Evolutionary conservation across 1,140 invertebrate genomes (phyloP), one percentile per base, ranked within the genome.

Genomic region (Aethina tumida): DNA sequence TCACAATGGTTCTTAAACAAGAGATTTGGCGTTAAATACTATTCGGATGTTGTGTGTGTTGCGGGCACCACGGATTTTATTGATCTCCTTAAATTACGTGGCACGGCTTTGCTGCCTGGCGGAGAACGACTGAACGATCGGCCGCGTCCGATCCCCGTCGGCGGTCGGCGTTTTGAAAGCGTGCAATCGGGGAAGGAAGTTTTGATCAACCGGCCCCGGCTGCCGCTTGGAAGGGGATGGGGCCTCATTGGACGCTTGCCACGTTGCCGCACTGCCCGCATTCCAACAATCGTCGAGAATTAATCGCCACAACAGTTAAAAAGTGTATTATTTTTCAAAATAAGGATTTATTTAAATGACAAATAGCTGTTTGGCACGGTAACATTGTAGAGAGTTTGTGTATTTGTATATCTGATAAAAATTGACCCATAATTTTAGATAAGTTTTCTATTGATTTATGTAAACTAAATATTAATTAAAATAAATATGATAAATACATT

Each of bases 21-120:
- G n/a, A n/a, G 50, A 58, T 59, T 60, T 59, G 56, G 56, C 58
- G 58, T 59, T 57, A 50, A 58, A 59, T 56, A 55, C 52, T 56
- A n/a, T n/a, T n/a, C n/a, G n/a, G n/a, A n/a, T n/a, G n/a, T n/a
- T n/a, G n/a, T 59, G 51, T 45, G 56, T 57, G 52, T 52, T 45
- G 47, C 45, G 52, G 40, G 48, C 51, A 54, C 47, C 47, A 42
- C 47, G 47, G 45, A 53, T 39, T 53, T 51, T 38, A 20, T 35
- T 39, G 14, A 31, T 50, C 50, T 54, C 55, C 56, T 58, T 52
- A 53, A 58, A 50, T 50, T 58, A 58, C 55, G 55, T 58, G 55
- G 55, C 55, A 58, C 46, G n/a, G n/a, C n/a, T n/a, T n/a, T 33
- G 47, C 26, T 47, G 41, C 41, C 33, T 47, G 37, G 22, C 22